A percentile compares a stretch with the other conserved stretches of the same genome.
These are phyloP conservation scores for Arge pagana DNA, from an alignment of 2,888 invertebrate genomes.

Conservation along the genomic window DNA sequence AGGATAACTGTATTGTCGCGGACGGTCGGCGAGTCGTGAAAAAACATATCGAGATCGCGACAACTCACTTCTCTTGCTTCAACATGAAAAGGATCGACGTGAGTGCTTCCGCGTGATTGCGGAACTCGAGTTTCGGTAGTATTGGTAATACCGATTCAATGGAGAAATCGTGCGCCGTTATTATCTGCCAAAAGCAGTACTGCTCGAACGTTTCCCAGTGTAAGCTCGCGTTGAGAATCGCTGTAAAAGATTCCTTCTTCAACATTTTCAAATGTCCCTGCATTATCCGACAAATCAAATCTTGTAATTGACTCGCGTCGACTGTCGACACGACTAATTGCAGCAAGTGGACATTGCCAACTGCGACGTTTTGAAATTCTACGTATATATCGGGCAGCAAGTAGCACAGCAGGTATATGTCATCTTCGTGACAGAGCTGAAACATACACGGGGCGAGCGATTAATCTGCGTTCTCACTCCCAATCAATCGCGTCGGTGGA, in stretches of 20 bases:
- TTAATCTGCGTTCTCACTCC: not conserved
- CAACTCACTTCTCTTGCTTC: slow-evolving; percentile 79
- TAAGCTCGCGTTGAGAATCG: slow-evolving; percentile 80
- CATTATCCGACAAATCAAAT: slow-evolving; percentile 86
- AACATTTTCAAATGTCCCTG: slow-evolving; percentile 87
- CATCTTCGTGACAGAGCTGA: slow-evolving; percentile 83
- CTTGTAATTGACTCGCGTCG: slow-evolving; percentile 88
- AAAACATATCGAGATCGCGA: not conserved
- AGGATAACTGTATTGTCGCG: not conserved
- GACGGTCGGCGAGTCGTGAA: not conserved
- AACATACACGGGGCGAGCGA: slow-evolving; percentile 36
- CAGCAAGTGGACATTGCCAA: slow-evolving; percentile 86
- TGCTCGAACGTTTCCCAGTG: slow-evolving; percentile 98
- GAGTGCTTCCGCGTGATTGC: slow-evolving; percentile 90
- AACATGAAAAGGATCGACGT: slow-evolving; percentile 88
- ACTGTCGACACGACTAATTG: slow-evolving; percentile 89
- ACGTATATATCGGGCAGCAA: slow-evolving; percentile 91
- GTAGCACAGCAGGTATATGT: slow-evolving; percentile 87
- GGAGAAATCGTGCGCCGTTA: slow-evolving; percentile 91
- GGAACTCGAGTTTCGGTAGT: slow-evolving; percentile 77
- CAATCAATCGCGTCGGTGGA: too few species aligned
- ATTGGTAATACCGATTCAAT: slow-evolving; percentile 86
- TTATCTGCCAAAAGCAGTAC: slow-evolving; percentile 94
- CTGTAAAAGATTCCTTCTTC: slow-evolving; percentile 75
- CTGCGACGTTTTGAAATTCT: slow-evolving; percentile 84